phyloP scores from a whole-genome alignment of 2,888 invertebrate species.

The Dynastes grantii region DNA sequence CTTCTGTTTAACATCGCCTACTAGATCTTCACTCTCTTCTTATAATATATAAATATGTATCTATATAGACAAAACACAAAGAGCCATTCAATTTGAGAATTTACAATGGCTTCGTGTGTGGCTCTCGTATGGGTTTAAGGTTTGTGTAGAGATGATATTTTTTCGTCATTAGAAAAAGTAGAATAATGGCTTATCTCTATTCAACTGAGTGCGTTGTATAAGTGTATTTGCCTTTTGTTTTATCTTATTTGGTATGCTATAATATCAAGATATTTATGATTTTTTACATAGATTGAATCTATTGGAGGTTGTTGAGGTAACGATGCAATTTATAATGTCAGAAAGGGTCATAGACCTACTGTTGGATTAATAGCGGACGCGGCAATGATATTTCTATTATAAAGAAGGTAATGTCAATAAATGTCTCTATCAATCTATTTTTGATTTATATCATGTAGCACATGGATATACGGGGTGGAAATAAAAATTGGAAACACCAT shows the following conservation, averaged over 20 bases:
- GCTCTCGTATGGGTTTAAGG: conserved; percentile 10
- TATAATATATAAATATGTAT: conserved; percentile 11
- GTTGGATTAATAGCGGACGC: too few species aligned
- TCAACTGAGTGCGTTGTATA: not conserved
- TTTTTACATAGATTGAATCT: not conserved
- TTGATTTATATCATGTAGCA: too few species aligned
- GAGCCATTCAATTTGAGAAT: conserved; percentile 45
- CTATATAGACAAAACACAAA: conserved; percentile 40
- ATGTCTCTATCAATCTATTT: too few species aligned
- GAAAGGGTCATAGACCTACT: too few species aligned
- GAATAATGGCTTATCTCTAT: conserved; percentile 15
- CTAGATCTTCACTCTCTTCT: conserved; percentile 14
- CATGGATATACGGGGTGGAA: too few species aligned
- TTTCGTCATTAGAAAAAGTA: conserved; percentile 26
- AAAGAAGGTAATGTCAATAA: too few species aligned
- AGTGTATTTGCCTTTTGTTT: conserved; percentile 13
- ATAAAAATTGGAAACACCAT: too few species aligned
- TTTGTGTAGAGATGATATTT: conserved; percentile 24
- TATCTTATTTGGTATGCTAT: conserved; percentile 2
- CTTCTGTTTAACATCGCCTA: conserved; percentile 22
- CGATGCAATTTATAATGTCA: conserved; percentile 1
- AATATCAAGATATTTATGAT: not conserved
- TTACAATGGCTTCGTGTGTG: conserved; percentile 50
- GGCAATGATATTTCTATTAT: too few species aligned
- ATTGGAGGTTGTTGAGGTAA: not conserved